phyloP scores from a whole-genome alignment of 2,113 vertebrate genomes.

The Mystacornis crossleyi region DNA sequence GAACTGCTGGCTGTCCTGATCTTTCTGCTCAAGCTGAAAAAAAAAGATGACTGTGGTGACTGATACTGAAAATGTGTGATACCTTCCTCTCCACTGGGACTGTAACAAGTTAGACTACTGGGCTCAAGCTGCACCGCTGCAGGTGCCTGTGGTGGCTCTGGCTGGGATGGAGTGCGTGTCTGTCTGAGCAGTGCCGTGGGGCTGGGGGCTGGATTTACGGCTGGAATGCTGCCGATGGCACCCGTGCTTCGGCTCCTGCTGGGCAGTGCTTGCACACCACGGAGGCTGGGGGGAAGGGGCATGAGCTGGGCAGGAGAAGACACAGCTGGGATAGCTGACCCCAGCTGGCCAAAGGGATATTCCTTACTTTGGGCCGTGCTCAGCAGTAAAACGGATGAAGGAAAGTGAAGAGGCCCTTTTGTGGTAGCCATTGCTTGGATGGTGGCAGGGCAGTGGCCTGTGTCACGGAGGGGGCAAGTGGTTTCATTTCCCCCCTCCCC shows the following conservation, averaged over 20 bases:
- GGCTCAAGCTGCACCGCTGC: rapidly evolving
- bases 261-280: neutral
- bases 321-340: neutral
- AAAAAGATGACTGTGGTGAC: neutral
- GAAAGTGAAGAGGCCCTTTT: neutral
- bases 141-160: neutral
- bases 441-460: neutral
- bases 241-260: neutral
- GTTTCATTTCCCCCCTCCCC: neutral
- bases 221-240: neutral
- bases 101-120: neutral
- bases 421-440: neutral
- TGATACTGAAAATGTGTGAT: neutral
- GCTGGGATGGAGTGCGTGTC: rapidly evolving
- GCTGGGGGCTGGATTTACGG: neutral
- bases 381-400: neutral
- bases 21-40: neutral
- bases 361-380: neutral
- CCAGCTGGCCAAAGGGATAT: neutral
- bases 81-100: neutral
- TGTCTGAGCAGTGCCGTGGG: rapidly evolving
- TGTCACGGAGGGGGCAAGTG: neutral
- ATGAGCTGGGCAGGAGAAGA: neutral
- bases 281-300: neutral
- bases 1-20: neutral